These are phyloP conservation scores for Sandelia bainsii DNA, from an alignment of 2,797 vertebrate species.

Conservation along the genomic window DNA sequence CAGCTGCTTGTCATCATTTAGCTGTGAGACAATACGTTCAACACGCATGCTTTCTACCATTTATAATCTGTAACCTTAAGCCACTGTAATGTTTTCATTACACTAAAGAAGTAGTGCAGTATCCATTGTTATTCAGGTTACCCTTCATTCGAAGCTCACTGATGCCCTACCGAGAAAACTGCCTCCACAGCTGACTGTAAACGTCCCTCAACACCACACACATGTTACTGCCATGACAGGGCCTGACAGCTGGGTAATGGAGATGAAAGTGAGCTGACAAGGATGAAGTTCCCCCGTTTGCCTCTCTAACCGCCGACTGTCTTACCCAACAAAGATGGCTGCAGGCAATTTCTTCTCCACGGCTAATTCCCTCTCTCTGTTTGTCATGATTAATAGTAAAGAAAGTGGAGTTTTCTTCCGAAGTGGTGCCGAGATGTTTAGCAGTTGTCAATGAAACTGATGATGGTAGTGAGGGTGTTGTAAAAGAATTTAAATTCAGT, in stretches of 20 bases:
- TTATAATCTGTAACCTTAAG: no score
- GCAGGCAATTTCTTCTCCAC: slow-evolving; percentile 18
- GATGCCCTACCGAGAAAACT: slow-evolving; percentile 8
- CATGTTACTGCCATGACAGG: slow-evolving; percentile 20
- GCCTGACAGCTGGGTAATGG: slow-evolving; percentile 18
- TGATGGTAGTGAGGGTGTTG: slow-evolving; percentile 5
- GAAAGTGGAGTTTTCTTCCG: neutral
- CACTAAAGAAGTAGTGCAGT: neutral
- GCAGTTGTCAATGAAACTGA: slow-evolving; percentile 23
- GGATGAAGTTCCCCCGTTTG: slow-evolving; percentile 23
- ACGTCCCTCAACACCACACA: slow-evolving; percentile 7
- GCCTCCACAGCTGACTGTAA: neutral
- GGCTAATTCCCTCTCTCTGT: neutral
- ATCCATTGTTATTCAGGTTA: neutral
- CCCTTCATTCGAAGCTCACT: slow-evolving; percentile 25
- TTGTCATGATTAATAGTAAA: neutral
- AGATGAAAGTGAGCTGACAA: slow-evolving; percentile 39
- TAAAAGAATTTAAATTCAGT: slow-evolving; percentile 34
- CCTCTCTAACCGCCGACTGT: neutral
- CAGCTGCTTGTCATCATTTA: no score
- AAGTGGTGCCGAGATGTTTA: neutral
- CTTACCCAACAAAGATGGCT: slow-evolving; percentile 3
- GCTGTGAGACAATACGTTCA: neutral
- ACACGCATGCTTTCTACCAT: no score
- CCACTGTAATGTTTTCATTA: no score